Conservation (phyloP, 37 sponge, comb jelly and placozoan species). For the Beroe forskalii region DNA sequence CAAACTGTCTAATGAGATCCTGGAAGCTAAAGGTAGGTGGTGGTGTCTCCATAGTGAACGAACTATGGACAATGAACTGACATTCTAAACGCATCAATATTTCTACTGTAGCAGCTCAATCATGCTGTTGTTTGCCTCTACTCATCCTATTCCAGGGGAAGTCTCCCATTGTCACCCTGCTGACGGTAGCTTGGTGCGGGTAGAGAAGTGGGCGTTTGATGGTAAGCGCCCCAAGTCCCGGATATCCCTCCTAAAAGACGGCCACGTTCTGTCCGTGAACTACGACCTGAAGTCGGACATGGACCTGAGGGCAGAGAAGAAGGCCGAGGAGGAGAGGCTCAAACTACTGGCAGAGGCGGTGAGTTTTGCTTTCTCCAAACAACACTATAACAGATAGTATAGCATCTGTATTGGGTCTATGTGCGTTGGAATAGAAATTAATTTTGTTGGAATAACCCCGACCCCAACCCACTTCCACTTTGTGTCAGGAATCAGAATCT, state of each 20-base stretch:
- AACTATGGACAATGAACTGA: too few species aligned
- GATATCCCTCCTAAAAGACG: constrained; percentile 30
- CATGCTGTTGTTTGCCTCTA: too few species aligned
- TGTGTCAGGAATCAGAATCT: background rate
- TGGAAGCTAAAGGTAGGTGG: constrained; percentile 54
- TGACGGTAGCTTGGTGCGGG: constrained; percentile 40
- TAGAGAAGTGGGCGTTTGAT: constrained; percentile 53
- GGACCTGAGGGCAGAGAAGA: constrained; percentile 52
- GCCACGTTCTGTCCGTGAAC: constrained; percentile 34
- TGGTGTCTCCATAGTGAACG: too few species aligned
- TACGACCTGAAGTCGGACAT: constrained; percentile 59
- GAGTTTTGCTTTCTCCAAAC: too few species aligned
- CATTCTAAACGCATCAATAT: too few species aligned
- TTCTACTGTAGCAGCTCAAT: too few species aligned
- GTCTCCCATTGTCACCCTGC: constrained; percentile 57
- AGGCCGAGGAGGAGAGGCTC: background rate
- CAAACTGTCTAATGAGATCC: constrained; percentile 40
- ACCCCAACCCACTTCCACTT: too few species aligned
- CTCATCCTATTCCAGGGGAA: constrained; percentile 10
- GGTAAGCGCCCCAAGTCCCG: constrained; percentile 13
- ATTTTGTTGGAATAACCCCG: too few species aligned
- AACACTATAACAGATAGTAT: too few species aligned
- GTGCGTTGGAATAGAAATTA: too few species aligned
- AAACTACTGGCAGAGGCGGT: background rate
- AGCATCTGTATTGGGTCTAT: too few species aligned